phyloP scores from a whole-genome alignment of 2,113 vertebrate genomes.

The Piaya cayana region DNA sequence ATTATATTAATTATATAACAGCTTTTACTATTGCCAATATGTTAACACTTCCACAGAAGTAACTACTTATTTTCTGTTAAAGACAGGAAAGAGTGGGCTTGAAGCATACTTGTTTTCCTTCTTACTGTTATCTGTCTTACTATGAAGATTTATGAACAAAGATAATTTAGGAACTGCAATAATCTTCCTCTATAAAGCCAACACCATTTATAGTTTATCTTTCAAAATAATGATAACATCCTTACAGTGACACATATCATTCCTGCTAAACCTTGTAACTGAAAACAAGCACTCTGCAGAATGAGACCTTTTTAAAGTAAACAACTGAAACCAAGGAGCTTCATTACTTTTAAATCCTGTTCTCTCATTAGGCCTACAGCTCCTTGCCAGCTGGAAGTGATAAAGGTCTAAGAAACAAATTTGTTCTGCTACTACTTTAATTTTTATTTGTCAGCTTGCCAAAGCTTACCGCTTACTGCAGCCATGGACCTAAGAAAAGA shows the following conservation, averaged over 20 bases:
- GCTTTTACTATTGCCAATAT: neutral
- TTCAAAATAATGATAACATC: neutral
- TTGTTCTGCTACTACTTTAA: conserved; percentile 44
- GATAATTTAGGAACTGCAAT: neutral
- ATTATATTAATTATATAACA: neutral
- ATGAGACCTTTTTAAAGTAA: conserved; percentile 44
- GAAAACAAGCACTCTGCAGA: neutral
- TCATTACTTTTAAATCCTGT: conserved; percentile 51
- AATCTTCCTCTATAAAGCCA: neutral
- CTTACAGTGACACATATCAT: neutral
- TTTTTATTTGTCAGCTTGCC: conserved; percentile 56
- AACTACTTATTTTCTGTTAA: neutral
- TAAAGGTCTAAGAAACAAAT: conserved; percentile 26
- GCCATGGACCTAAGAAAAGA: neutral
- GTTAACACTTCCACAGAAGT: neutral
- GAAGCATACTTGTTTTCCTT: neutral
- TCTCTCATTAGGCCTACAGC: conserved; percentile 49
- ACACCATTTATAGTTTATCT: neutral
- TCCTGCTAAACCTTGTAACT: conserved; percentile 11
- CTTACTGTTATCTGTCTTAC: neutral
- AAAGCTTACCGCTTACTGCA: conserved; percentile 21
- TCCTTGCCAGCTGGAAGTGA: conserved; percentile 54
- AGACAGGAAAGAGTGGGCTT: neutral
- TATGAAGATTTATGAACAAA: neutral
- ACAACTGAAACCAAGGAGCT: conserved; percentile 32